Conservation (phyloP, 2,113 vertebrate species). For the Rhinopomastus cyanomelas region DNA sequence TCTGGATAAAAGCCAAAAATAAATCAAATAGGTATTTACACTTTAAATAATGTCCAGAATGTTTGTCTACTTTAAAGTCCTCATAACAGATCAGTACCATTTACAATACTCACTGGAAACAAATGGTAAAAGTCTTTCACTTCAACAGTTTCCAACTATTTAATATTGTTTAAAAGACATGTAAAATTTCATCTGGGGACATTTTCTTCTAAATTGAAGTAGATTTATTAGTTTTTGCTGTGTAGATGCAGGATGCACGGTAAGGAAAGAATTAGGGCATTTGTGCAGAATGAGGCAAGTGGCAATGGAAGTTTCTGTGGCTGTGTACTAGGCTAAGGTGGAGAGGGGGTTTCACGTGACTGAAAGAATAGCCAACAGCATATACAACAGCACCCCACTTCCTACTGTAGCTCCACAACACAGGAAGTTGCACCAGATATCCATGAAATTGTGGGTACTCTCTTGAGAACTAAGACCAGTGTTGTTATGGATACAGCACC, state of each 20-base stretch:
- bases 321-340: too few species aligned
- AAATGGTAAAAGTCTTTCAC: conserved; percentile 63
- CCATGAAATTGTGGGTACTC: too few species aligned
- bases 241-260: background rate
- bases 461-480: too few species aligned
- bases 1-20: conserved; percentile 40
- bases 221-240: conserved; percentile 42
- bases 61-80: conserved; percentile 56
- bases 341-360: too few species aligned
- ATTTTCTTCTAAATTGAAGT: conserved; percentile 67
- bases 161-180: conserved; percentile 69
- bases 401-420: too few species aligned
- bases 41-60: conserved; percentile 66
- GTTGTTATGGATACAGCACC: too few species aligned
- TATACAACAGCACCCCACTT: too few species aligned
- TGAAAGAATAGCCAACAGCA: too few species aligned
- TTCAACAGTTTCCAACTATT: conserved; percentile 65
- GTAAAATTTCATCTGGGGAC: conserved; percentile 45
- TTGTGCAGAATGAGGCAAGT: too few species aligned
- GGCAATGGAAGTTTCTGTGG: too few species aligned
- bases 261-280: background rate
- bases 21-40: conserved; percentile 68
- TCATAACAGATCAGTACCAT: conserved; percentile 71
- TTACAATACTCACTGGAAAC: conserved; percentile 65
- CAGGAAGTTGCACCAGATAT: too few species aligned